phyloP scores from a whole-genome alignment of 2,888 invertebrate genomes.

The Dryocosmus kuriphilus region DNA sequence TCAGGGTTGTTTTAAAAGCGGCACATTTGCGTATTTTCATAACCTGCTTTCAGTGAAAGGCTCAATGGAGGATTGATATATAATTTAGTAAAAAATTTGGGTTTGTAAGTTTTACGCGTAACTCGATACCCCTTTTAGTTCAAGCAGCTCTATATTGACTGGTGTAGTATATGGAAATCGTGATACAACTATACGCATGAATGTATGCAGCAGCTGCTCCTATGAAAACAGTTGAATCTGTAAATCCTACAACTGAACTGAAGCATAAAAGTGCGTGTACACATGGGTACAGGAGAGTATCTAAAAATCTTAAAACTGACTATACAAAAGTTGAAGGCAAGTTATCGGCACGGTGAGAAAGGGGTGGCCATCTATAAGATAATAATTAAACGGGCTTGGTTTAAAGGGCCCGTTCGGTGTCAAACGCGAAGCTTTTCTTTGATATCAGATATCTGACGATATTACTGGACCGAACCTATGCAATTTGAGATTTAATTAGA shows the following conservation, averaged over 20 bases:
- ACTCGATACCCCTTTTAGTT: conserved; percentile 62
- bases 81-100: conserved; percentile 60
- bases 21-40: too few relatives aligned
- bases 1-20: too few relatives aligned
- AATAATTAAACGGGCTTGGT: conserved; percentile 63
- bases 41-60: too few relatives aligned
- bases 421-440: conserved; percentile 66
- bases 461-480: conserved; percentile 49
- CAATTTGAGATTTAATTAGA: conserved; percentile 73
- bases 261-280: neutral
- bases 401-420: conserved; percentile 67
- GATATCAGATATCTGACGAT: conserved; percentile 64
- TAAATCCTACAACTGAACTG: conserved; percentile 61
- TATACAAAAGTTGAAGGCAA: too few relatives aligned
- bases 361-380: too few relatives aligned
- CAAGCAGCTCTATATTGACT: conserved; percentile 15
- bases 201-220: conserved; percentile 63
- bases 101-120: conserved; percentile 67
- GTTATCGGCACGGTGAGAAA: too few relatives aligned
- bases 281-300: neutral
- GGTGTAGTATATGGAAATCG: conserved; percentile 48
- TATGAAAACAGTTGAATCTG: conserved; percentile 73
- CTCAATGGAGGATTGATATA: conserved; percentile 3
- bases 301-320: neutral
- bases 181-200: conserved; percentile 48